Base-by-base conservation (phyloP, 2,888 invertebrate genomes). In the Andrena flavipes region DNA sequence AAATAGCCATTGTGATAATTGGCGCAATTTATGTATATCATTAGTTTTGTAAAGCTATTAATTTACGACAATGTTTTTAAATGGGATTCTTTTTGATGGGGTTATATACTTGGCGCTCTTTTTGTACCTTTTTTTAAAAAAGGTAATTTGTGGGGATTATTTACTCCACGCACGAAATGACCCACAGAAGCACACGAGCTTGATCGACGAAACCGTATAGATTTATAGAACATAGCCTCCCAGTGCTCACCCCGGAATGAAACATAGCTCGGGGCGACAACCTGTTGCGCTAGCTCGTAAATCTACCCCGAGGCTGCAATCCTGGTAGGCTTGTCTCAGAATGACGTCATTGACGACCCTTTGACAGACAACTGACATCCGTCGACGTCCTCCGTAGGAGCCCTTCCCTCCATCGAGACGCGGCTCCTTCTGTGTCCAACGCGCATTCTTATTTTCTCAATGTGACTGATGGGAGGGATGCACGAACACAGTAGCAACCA, bases 291-390 rank as follows among this genome's bases (percentile, higher is more conserved):
- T 77, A 76, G 88, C 90, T 93, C 93, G 93, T 93, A 93, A 94
- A 94, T 93, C 93, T 93, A 90, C 88, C 91, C 86, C 91, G 90
- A 79, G 91, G 92, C 93, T 94, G 93, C 92, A 93, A 93, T 90
- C 93, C 93, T 94, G 93, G 91, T 93, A 93, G 91, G 91, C 90
- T 92, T 90, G 92, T 92, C 93, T 93, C 93, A 85, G 90, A 91
- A 90, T 93, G 93, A 94, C 93, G 93, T 94, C 93, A 93, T 92
- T 94, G 93, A 94, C 92, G 93, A 90, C 91, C 91, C 85, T 90
- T 90, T 93, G 93, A 94, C 91, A 89, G 91, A 91, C 91, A 89
- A 84, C 85, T 92, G 92, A 92, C 92, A 91, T 84, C 83, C 72
- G 74, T 62, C 68, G 70, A 72, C 74, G 74, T 72, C 67, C 74